These are phyloP conservation scores for Eupithecia inturbata DNA, from an alignment of 2,888 invertebrate genomes.

Conservation along the genomic window DNA sequence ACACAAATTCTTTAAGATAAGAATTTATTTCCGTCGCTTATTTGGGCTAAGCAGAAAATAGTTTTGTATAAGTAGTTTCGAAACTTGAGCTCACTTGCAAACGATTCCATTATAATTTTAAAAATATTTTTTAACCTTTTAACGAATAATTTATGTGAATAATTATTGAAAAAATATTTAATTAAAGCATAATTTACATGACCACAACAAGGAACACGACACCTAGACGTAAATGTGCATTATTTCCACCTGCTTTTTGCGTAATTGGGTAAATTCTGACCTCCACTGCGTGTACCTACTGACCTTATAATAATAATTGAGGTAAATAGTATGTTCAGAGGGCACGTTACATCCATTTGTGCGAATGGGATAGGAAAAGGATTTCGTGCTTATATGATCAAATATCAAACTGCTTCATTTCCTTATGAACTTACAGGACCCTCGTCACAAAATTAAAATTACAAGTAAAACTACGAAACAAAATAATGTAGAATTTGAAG, in stretches of 20 bases:
- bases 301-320: background rate
- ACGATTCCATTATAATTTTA: background rate
- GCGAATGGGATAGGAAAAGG: too few species aligned
- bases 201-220: background rate
- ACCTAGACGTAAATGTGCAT: background rate
- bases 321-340: background rate
- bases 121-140: background rate
- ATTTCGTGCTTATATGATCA: too few species aligned
- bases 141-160: background rate
- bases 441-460: too few species aligned
- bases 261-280: conserved; percentile 12
- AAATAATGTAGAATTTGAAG: too few species aligned
- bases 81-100: background rate
- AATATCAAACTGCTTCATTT: too few species aligned
- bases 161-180: background rate
- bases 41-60: background rate
- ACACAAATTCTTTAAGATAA: background rate
- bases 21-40: background rate
- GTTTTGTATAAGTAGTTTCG: background rate
- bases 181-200: background rate
- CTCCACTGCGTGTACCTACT: background rate
- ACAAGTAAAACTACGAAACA: too few species aligned
- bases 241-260: conserved; percentile 42
- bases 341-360: too few species aligned
- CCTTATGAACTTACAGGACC: too few species aligned